A percentile compares a stretch with the other conserved stretches of the same genome.
Conservation (phyloP, 2,113 vertebrate genomes). For the Hyperoodon ampullatus region DNA sequence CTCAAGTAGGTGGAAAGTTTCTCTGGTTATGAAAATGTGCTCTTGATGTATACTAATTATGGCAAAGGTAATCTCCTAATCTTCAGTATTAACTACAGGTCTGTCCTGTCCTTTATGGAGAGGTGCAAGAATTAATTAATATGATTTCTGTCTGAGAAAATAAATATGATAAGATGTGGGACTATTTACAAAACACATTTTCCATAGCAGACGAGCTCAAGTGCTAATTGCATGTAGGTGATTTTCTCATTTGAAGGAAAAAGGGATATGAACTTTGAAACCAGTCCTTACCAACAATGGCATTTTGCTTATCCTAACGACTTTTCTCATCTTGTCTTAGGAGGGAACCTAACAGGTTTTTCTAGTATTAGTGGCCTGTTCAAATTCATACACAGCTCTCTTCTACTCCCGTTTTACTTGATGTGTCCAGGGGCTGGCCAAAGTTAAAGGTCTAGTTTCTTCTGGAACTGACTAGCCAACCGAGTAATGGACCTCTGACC, state of each 20-base stretch:
- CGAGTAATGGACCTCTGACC: not conserved
- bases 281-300: not conserved
- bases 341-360: not conserved
- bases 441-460: not conserved
- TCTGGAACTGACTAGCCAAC: not conserved
- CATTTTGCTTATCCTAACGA: not conserved
- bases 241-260: not conserved
- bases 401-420: not conserved
- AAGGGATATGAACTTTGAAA: not conserved
- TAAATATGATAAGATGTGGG: not conserved
- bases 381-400: not conserved
- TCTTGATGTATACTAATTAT: not conserved
- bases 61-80: not conserved
- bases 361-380: not conserved
- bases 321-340: not conserved
- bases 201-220: not conserved
- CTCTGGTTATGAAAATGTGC: conserved; percentile 19
- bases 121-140: not conserved
- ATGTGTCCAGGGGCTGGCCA: not conserved
- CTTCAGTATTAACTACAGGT: not conserved
- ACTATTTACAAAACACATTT: not conserved
- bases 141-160: not conserved
- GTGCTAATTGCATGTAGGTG: not conserved
- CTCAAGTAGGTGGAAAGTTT: not conserved
- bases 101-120: not conserved